Evolutionary conservation across 2,797 vertebrate species (phyloP).

Genomic region (Chelonia mydas): DNA sequence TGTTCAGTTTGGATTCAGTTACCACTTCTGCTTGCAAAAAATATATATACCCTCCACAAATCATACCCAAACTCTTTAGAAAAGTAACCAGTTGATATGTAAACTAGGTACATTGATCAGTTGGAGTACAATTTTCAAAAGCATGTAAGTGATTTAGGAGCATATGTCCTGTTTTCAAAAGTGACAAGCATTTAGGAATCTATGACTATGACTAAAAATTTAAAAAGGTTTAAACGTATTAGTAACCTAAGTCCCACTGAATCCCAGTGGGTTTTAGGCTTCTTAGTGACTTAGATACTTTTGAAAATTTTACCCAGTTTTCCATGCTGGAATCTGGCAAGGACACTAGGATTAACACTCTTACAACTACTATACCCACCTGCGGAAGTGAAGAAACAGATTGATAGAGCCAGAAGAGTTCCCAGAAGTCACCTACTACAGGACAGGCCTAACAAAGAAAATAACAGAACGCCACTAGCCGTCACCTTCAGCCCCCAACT

Average conservation of each 20-base stretch:
- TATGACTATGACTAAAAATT: not conserved
- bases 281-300: not conserved
- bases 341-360: not conserved
- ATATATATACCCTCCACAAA: not conserved
- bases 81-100: conserved; percentile 19
- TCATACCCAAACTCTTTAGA: not conserved
- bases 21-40: conserved; percentile 38
- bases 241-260: accelerated
- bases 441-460: too few relatives aligned
- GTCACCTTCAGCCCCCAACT: too few relatives aligned
- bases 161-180: not conserved
- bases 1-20: conserved; percentile 24
- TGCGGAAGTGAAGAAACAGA: too few relatives aligned
- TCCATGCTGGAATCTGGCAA: not conserved
- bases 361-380: not conserved
- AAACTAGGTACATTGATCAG: not conserved
- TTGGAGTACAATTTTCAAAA: not conserved
- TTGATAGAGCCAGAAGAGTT: too few relatives aligned
- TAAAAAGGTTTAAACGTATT: not conserved
- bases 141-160: not conserved
- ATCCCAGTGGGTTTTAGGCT: not conserved
- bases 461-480: too few relatives aligned
- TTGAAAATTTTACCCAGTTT: not conserved
- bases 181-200: not conserved
- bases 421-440: too few relatives aligned